phyloP scores from a whole-genome alignment of 2,797 vertebrate species.

The Streptopelia turtur region DNA sequence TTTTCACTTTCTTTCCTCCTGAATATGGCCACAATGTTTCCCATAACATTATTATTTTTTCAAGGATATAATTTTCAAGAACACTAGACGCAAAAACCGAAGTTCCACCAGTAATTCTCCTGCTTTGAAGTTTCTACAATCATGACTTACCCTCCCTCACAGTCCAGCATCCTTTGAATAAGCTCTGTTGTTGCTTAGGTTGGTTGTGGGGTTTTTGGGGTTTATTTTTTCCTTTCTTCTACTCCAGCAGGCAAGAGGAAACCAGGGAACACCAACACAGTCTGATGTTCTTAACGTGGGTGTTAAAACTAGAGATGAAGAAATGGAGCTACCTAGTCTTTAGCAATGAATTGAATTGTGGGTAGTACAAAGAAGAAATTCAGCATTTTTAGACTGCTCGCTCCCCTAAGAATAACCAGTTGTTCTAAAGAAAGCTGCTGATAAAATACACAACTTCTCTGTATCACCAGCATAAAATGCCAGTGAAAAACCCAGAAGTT shows the following conservation, averaged over 20 bases:
- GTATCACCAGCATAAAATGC: neutral
- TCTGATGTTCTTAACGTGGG: neutral
- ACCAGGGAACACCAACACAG: neutral
- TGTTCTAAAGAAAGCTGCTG: neutral
- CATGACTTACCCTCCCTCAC: neutral
- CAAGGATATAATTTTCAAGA: neutral
- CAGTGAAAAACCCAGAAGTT: neutral
- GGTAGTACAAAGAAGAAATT: neutral
- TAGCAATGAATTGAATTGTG: accelerated
- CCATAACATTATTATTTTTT: neutral
- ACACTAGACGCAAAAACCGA: neutral
- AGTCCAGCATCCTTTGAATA: neutral
- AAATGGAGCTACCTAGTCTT: neutral
- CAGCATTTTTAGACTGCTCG: neutral
- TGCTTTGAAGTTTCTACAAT: neutral
- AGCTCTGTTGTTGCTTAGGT: neutral
- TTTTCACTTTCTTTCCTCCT: neutral
- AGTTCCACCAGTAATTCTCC: neutral
- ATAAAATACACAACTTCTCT: neutral
- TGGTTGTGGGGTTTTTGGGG: too few species aligned
- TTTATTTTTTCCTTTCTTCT: too few species aligned
- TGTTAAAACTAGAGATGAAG: neutral
- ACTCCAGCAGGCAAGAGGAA: neutral
- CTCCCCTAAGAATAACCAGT: neutral
- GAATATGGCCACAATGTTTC: accelerated